A percentile compares a stretch with the other conserved stretches of the same genome.
phyloP scores from a whole-genome alignment of 2,888 invertebrate genomes.

The Aspidiotus rigidus region DNA sequence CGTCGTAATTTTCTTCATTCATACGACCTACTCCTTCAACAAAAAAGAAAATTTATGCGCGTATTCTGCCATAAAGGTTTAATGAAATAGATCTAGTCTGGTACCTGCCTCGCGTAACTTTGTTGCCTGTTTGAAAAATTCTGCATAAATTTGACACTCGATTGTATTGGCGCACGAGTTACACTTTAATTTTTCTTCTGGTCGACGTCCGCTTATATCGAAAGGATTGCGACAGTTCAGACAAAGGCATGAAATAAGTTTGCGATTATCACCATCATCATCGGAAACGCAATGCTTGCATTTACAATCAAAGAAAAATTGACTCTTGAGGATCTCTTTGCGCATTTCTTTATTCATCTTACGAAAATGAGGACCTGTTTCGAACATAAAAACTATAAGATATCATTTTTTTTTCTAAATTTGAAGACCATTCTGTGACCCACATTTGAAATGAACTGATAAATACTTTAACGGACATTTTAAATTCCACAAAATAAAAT shows the following conservation, averaged over 20 bases:
- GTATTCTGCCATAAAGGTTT: background rate
- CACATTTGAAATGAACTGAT: too few species aligned
- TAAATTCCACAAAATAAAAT: too few species aligned
- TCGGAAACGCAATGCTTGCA: conserved; percentile 57
- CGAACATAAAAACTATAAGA: too few species aligned
- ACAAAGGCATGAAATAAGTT: conserved; percentile 10
- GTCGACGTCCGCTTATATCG: background rate
- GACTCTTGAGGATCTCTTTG: conserved; percentile 52
- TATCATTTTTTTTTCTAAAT: too few species aligned
- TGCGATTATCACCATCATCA: background rate
- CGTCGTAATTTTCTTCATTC: conserved; percentile 8
- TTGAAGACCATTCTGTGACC: too few species aligned
- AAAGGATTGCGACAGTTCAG: conserved; percentile 6
- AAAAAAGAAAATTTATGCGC: background rate
- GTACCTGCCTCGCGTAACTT: conserved; percentile 9
- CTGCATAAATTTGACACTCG: conserved; percentile 5
- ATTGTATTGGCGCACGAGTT: conserved; percentile 10
- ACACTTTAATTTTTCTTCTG: conserved; percentile 7
- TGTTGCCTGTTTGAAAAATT: conserved; percentile 5
- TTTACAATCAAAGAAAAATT: conserved; percentile 69
- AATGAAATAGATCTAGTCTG: background rate
- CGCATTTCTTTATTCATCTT: conserved; percentile 54
- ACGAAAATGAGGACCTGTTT: conserved; percentile 57
- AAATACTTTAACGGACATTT: too few species aligned
- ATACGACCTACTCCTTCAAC: conserved; percentile 1